Conservation (phyloP, 2,113 vertebrate species). For the Bombycilla garrulus region DNA sequence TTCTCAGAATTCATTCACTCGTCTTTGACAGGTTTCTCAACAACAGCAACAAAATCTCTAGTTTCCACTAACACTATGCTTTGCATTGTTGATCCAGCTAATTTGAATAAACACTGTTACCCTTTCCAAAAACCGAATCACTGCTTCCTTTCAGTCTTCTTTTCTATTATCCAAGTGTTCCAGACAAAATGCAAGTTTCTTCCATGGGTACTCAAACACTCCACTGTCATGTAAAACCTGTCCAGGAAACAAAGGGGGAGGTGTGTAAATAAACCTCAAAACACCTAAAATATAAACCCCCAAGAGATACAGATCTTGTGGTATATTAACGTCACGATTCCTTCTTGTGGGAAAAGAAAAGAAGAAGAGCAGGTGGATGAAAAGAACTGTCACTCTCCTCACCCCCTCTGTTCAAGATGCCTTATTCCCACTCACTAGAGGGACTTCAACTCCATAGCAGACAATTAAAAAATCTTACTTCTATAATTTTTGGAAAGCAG, state of each 20-base stretch:
- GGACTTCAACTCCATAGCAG: background rate
- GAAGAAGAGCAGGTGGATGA: no score
- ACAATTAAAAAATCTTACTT: background rate
- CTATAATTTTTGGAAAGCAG: background rate
- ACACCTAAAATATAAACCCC: no score
- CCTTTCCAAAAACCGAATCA: conserved; percentile 89
- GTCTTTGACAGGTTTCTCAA: conserved; percentile 16
- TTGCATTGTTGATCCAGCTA: conserved; percentile 27
- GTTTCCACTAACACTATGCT: conserved; percentile 34
- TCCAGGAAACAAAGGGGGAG: no score
- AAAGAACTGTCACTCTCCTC: background rate
- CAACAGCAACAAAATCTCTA: background rate
- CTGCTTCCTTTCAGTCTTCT: conserved; percentile 76
- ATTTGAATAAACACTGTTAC: conserved; percentile 75
- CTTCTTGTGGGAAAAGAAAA: background rate
- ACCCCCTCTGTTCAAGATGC: background rate
- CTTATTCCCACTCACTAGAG: background rate
- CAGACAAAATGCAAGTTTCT: no score
- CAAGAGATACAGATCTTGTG: background rate
- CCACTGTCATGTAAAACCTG: no score
- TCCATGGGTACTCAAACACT: no score
- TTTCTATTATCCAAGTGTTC: background rate
- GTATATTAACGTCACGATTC: background rate
- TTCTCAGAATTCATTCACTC: conserved; percentile 21
- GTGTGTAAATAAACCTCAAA: no score